Evolutionary conservation across 2,888 invertebrate species (phyloP), one percentile per base, ranked within the genome.

Genomic region (Diachrysia chrysitis): DNA sequence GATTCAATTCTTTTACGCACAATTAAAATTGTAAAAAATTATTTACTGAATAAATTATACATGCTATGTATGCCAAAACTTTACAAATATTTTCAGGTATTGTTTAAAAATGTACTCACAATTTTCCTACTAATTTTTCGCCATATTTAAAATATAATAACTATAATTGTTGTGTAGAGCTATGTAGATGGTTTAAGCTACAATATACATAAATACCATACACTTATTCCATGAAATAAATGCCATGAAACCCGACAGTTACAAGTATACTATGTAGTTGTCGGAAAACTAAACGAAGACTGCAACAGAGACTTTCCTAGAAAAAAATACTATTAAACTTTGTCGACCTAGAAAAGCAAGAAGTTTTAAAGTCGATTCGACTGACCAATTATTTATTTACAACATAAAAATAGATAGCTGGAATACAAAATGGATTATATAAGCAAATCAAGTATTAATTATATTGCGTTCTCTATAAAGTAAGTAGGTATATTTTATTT

Each of bases 151-250:
- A 32, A 7, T 9, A 9, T 9, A 32, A 32, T 9, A 32, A 32
- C 3, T 6, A 25, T 25, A 4, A 25, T 32, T 9, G 1, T 37
- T 71, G 48, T 35, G 42, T 56, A 48, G 56, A 66, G 5, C 5
- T n/a, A 42, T 42, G n/a, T n/a, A 42, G 42, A 4, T n/a, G n/a
- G n/a, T n/a, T 60, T 65, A 12, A 58, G 62, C 66, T 71, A 59
- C 7, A n/a, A n/a, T 42, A 42, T 42, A n/a, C 42, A 42, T 6
- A n/a, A n/a, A n/a, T n/a, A n/a, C n/a, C n/a, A n/a, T n/a, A n/a
- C n/a, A n/a, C n/a, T 42, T 42, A n/a, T 42, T 42, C 42, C 42
- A 42, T 42, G 42, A 42, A 42, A 42, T n/a, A 7, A 42, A 42
- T 42, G 42, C 42, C 42, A n/a, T 42, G 42, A 42, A 42, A 42